phyloP scores from a whole-genome alignment of 2,888 invertebrate genomes.

The Andricus quercusramuli region DNA sequence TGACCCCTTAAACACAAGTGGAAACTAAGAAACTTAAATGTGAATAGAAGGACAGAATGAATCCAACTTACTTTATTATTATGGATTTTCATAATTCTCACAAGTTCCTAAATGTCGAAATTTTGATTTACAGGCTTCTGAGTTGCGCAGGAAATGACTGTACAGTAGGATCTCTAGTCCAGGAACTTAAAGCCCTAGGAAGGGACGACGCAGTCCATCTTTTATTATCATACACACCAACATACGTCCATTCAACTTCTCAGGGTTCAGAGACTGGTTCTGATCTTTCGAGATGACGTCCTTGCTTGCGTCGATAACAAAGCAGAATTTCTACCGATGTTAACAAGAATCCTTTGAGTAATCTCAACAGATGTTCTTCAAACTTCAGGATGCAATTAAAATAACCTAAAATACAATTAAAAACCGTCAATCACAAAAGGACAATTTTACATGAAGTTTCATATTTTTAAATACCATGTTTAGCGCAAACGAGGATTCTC shows the following conservation, averaged over 20 bases:
- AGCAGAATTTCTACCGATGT: slow-evolving; percentile 36
- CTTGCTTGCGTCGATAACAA: slow-evolving; percentile 60
- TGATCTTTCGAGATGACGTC: slow-evolving; percentile 77
- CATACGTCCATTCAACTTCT: slow-evolving; percentile 69
- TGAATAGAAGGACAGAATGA: too few species aligned
- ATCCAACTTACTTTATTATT: too few species aligned
- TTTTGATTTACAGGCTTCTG: slow-evolving; percentile 65
- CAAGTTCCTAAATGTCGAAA: neutral
- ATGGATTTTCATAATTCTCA: neutral
- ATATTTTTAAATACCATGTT: slow-evolving; percentile 30
- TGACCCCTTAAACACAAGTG: neutral
- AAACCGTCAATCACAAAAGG: slow-evolving; percentile 4
- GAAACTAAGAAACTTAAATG: too few species aligned
- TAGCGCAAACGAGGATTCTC: neutral
- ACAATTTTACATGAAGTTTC: slow-evolving; percentile 30
- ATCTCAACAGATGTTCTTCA: neutral
- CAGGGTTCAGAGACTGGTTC: slow-evolving; percentile 75
- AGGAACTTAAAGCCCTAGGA: slow-evolving; percentile 73
- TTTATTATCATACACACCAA: slow-evolving; percentile 72
- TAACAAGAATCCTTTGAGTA: slow-evolving; percentile 9
- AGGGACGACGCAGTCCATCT: slow-evolving; percentile 75
- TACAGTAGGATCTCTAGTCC: slow-evolving; percentile 71
- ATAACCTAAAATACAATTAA: slow-evolving; percentile 1
- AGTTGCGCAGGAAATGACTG: slow-evolving; percentile 72
- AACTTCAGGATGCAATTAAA: neutral